These are phyloP conservation scores for Ephydatia muelleri DNA, from an alignment of 37 sponge, comb jelly and placozoan genomes.

Conservation along the genomic window DNA sequence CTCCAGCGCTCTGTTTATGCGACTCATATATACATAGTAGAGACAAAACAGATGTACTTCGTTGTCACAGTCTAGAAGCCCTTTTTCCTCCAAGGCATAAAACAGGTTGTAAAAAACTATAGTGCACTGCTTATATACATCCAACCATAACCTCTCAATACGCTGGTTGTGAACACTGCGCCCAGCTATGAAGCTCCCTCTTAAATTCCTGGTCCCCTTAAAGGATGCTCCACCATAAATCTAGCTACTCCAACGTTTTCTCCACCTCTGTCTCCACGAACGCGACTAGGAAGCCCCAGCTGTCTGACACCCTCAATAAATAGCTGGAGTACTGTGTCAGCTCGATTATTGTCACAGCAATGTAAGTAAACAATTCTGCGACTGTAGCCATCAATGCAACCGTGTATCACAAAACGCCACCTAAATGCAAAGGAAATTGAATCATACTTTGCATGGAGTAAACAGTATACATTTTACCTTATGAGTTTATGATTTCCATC, in stretches of 20 bases:
- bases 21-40: constrained; percentile 49
- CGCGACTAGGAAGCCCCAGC: constrained; percentile 24
- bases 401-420: constrained; percentile 22
- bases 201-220: background rate
- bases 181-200: constrained; percentile 50
- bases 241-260: constrained; percentile 17
- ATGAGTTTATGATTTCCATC: too few relatives aligned
- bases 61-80: constrained; percentile 17
- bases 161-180: constrained; percentile 62
- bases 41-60: constrained; percentile 53
- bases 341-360: constrained; percentile 11
- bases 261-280: constrained; percentile 26
- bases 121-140: constrained; percentile 41
- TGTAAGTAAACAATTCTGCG: constrained; percentile 16
- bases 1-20: constrained; percentile 27
- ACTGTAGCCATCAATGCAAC: constrained; percentile 32
- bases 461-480: background rate
- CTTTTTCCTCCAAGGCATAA: constrained; percentile 33
- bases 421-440: background rate
- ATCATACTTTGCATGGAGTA: too few relatives aligned
- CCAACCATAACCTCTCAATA: constrained; percentile 71
- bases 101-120: constrained; percentile 44
- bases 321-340: constrained; percentile 19
- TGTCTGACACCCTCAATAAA: constrained; percentile 18
- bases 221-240: constrained; percentile 12